Base-by-base conservation (phyloP, 2,888 invertebrate genomes). In the Lomographa bimaculata region DNA sequence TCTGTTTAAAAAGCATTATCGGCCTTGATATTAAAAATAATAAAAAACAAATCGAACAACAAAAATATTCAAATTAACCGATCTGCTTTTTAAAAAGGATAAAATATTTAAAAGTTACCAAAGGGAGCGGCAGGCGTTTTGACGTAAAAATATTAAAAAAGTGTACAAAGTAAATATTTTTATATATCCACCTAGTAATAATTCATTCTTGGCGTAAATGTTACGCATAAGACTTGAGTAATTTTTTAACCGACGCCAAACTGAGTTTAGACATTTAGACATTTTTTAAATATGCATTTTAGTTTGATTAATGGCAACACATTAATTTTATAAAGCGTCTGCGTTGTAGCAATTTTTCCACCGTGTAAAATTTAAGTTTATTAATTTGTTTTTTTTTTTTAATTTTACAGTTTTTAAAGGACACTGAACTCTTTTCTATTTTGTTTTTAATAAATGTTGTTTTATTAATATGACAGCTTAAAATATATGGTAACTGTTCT, bases 321-420 rank as follows among this genome's bases (percentile, higher is more conserved):
- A 28, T 43, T 43, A 34, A 10, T 34, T 33, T 38, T 28, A 16
- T 5, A 16, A 38, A 38, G 19, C 24, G 18, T 26, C 36, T 28
- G 23, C 8, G 21, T 7, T 36, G 42, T 43, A 43, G 42, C 10
- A 23, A 43, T 43, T 32, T 43, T 37, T 43, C 36, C 6, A 10
- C 35, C 20, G 7, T 1, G 11, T 12, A 10, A 29, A 10, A 11
- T 11, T 27, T 27, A 16, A 26, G 14, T 7, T 19, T 26, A 35
- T 30, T 30, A 35, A 35, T 35, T 35, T 21, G 5, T 7, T 14
- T 7, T 19, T 33, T 10, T 32, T 23, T 18, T 23, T 23, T 24
- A 41, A 39, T 28, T 48, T 42, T 24, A 44, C 46, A 23, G 21
- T 33, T 33, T 29, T 33, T 6, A 10, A 8, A 21, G 30, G 20